Evolutionary conservation across 1,140 invertebrate genomes (phyloP).

Genomic region (Drosophila orena): DNA sequence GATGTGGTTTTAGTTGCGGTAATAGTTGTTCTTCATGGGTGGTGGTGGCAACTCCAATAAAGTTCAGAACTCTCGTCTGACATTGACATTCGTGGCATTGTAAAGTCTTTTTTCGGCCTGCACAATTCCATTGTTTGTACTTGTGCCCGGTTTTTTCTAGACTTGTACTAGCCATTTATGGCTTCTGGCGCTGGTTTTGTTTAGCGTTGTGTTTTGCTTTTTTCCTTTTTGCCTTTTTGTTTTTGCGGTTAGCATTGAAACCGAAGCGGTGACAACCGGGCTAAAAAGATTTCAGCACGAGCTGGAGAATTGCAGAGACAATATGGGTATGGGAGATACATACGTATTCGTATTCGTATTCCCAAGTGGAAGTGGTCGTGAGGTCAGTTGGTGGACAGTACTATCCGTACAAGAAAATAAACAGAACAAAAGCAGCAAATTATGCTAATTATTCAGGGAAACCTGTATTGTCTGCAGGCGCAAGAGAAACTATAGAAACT

Average conservation of each 20-base stretch:
- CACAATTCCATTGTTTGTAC: constrained; percentile 51
- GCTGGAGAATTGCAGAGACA: constrained; percentile 36
- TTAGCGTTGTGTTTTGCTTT: constrained; percentile 7
- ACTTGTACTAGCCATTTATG: constrained; percentile 82
- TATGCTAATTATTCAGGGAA: constrained; percentile 77
- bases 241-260: constrained; percentile 72
- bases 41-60: background rate
- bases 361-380: constrained; percentile 22
- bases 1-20: background rate
- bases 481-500: background rate
- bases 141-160: constrained; percentile 66
- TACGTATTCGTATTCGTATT: constrained; percentile 1
- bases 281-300: constrained; percentile 25
- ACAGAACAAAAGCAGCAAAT: constrained; percentile 59
- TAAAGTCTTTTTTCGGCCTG: constrained; percentile 61
- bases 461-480: constrained; percentile 46
- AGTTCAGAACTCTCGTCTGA: constrained; percentile 45
- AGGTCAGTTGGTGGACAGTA: constrained; percentile 50
- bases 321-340: constrained; percentile 22
- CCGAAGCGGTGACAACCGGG: constrained; percentile 31
- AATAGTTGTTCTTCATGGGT: constrained; percentile 5
- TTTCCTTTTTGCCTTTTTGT: background rate
- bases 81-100: constrained; percentile 76
- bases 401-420: constrained; percentile 26
- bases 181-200: constrained; percentile 67